Conservation (phyloP, 1,140 invertebrate genomes). For the Drosophila parvula region DNA sequence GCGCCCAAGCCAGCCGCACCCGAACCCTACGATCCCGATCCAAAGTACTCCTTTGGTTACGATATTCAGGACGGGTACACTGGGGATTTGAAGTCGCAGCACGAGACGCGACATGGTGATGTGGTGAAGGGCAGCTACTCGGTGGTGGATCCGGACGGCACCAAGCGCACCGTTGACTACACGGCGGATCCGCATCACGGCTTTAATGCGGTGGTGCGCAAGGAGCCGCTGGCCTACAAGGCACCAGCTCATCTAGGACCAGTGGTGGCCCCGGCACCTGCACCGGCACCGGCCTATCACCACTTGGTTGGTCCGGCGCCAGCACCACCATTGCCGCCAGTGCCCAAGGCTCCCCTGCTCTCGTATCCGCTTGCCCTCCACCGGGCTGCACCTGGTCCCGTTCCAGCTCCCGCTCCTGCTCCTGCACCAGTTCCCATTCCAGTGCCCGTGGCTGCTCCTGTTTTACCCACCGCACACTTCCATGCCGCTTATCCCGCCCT, state of each 20-base stretch:
- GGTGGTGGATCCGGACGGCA: slow-evolving; percentile 88
- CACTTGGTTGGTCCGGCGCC: slow-evolving; percentile 51
- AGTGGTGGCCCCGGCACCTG: slow-evolving; percentile 55
- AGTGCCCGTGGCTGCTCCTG: slow-evolving; percentile 51
- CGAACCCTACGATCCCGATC: slow-evolving; percentile 85
- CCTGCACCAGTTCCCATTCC: slow-evolving; percentile 51
- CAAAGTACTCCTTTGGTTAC: slow-evolving; percentile 86
- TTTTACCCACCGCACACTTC: slow-evolving; percentile 65
- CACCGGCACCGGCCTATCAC: slow-evolving; percentile 61
- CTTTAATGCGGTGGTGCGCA: slow-evolving; percentile 85
- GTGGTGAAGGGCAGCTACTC: slow-evolving; percentile 88
- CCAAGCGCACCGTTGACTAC: slow-evolving; percentile 88
- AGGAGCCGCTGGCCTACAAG: slow-evolving; percentile 82
- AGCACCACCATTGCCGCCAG: slow-evolving; percentile 61
- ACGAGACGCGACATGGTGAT: slow-evolving; percentile 86
- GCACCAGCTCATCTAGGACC: slow-evolving; percentile 55
- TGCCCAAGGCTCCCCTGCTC: slow-evolving; percentile 63
- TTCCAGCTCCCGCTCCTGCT: slow-evolving; percentile 48
- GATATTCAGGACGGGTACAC: slow-evolving; percentile 86
- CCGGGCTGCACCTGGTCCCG: slow-evolving; percentile 47
- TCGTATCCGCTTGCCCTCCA: slow-evolving; percentile 67
- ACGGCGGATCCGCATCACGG: slow-evolving; percentile 86
- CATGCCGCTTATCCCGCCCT: slow-evolving; percentile 76
- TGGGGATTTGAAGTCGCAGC: slow-evolving; percentile 86
- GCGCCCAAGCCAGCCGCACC: slow-evolving; percentile 80